Percentiles rank a stretch among this genome's conserved stretches.
Evolutionary conservation across 2,113 vertebrate genomes (phyloP).

Genomic region (Hemicordylus capensis): DNA sequence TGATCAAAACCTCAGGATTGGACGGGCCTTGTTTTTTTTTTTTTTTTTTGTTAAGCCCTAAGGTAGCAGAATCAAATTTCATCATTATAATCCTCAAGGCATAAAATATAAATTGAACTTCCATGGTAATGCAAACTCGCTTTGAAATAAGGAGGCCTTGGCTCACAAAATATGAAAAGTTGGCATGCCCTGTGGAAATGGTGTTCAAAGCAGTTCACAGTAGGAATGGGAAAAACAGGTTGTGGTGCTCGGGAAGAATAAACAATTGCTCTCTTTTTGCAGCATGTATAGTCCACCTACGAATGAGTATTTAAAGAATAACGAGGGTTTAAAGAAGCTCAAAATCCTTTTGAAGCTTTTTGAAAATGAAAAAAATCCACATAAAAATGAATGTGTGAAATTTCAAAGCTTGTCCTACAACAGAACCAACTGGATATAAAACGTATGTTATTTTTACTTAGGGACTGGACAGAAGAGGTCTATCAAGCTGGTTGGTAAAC

Average conservation of each 20-base stretch:
- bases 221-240: conserved; percentile 70
- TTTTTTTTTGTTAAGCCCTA: conserved; percentile 39
- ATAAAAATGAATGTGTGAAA: conserved; percentile 18
- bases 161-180: conserved; percentile 57
- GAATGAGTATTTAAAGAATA: conserved; percentile 37
- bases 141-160: conserved; percentile 71
- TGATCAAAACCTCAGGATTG: conserved; percentile 53
- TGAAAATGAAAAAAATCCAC: conserved; percentile 2
- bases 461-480: conserved; percentile 10
- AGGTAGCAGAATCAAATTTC: conserved; percentile 64
- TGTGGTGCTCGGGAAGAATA: conserved; percentile 53
- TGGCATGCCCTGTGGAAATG: conserved; percentile 72
- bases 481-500: background rate
- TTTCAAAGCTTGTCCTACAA: background rate
- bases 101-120: conserved; percentile 68
- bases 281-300: conserved; percentile 18
- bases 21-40: no score
- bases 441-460: background rate
- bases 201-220: conserved; percentile 65
- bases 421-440: conserved; percentile 16
- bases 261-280: conserved; percentile 42
- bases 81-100: conserved; percentile 56
- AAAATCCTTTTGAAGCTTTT: conserved; percentile 31
- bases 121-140: conserved; percentile 68
- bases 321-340: conserved; percentile 28